phyloP scores from a whole-genome alignment of 2,113 vertebrate species.

The Diadophis punctatus region DNA sequence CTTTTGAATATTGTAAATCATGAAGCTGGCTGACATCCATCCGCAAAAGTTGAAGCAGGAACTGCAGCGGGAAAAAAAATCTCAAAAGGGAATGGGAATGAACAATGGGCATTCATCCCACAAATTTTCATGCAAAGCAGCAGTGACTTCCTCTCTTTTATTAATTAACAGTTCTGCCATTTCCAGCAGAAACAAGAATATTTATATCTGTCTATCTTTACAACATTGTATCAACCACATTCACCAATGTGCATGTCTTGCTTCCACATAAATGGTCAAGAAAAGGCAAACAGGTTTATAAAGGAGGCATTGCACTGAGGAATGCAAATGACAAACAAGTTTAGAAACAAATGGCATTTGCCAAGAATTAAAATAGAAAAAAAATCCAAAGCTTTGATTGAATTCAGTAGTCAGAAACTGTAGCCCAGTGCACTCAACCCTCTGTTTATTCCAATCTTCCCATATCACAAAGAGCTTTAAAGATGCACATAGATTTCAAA shows the following conservation, averaged over 20 bases:
- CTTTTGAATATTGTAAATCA: slow-evolving; percentile 63
- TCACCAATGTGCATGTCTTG: slow-evolving; percentile 32
- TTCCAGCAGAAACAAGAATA: slow-evolving; percentile 55
- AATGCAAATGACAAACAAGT: not conserved
- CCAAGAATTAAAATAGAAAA: not conserved
- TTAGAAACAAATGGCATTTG: slow-evolving; percentile 1
- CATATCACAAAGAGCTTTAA: not conserved
- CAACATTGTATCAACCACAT: slow-evolving; percentile 55
- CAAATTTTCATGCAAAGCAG: slow-evolving; percentile 68
- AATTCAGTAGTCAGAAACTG: not conserved
- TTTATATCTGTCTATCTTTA: slow-evolving; percentile 57
- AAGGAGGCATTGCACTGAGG: slow-evolving; percentile 6
- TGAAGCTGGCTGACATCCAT: slow-evolving; percentile 63
- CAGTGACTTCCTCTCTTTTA: slow-evolving; percentile 55
- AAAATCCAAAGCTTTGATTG: not conserved
- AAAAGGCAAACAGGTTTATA: not conserved
- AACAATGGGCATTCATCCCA: slow-evolving; percentile 67
- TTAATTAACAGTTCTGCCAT: slow-evolving; percentile 54
- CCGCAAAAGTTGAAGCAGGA: slow-evolving; percentile 58
- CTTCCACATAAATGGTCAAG: slow-evolving; percentile 9
- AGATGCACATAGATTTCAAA: not conserved
- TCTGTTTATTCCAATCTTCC: not conserved
- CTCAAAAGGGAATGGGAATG: slow-evolving; percentile 70
- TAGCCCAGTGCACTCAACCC: not conserved
- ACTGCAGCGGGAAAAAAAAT: slow-evolving; percentile 61